A percentile compares a stretch with the other conserved stretches of the same genome.
These are phyloP conservation scores for Antedon mediterranea DNA, from an alignment of 53 echinoderm and acorn worm species.

Conservation along the genomic window DNA sequence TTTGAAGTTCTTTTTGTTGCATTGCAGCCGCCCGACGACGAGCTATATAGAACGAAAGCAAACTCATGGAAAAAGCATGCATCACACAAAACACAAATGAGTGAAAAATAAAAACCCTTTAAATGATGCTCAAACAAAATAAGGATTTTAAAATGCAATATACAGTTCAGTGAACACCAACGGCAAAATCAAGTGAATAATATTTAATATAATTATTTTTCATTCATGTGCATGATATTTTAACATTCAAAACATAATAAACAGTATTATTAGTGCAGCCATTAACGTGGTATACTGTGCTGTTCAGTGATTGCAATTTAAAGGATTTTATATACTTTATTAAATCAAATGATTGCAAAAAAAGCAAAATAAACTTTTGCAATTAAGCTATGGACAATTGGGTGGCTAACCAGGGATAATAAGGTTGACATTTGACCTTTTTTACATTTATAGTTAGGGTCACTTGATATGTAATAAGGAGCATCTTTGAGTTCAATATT, in stretches of 20 bases:
- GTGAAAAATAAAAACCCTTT: neutral
- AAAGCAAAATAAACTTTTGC: neutral
- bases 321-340: neutral
- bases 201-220: neutral
- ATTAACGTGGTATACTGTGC: neutral
- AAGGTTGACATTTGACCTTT: neutral
- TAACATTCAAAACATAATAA: neutral
- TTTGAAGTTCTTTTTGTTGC: slow-evolving; percentile 33
- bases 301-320: neutral
- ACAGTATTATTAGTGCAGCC: neutral
- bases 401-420: neutral
- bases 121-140: neutral
- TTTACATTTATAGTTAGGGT: too few relatives aligned
- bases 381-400: neutral
- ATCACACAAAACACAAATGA: neutral
- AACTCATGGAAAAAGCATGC: neutral
- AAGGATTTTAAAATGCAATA: neutral
- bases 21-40: slow-evolving; percentile 59
- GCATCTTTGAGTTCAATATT: too few relatives aligned
- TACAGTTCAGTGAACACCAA: neutral
- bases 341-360: neutral
- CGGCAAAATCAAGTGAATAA: neutral
- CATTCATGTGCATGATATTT: neutral
- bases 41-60: slow-evolving; percentile 28
- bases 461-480: too few relatives aligned